phyloP scores from a whole-genome alignment of 2,888 invertebrate species.

The Eristalinus aeneus region DNA sequence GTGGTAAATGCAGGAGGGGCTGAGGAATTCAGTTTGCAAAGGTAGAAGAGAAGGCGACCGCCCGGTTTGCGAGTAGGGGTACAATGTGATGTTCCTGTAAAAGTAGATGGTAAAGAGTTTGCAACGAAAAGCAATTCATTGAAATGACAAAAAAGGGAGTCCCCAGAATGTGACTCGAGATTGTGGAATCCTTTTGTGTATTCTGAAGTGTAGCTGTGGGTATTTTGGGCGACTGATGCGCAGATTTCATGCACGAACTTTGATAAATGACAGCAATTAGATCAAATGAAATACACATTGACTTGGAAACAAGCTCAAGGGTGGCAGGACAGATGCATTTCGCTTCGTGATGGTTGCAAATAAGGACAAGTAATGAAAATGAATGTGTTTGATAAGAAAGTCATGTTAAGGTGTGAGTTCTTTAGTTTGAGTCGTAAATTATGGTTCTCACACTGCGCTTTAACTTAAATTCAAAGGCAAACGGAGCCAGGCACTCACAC shows the following conservation, averaged over 20 bases:
- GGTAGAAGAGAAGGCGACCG: background rate
- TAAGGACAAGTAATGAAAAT: no score
- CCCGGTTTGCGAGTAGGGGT: background rate
- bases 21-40: background rate
- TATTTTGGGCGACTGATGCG: background rate
- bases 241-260: background rate
- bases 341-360: no score
- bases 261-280: background rate
- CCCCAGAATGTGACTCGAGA: background rate
- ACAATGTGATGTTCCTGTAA: background rate
- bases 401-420: no score
- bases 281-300: background rate
- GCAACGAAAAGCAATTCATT: background rate
- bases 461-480: no score
- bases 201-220: background rate
- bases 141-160: background rate
- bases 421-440: no score
- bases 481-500: no score
- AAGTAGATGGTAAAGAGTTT: background rate
- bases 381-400: no score
- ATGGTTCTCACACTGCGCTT: no score
- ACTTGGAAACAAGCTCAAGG: background rate
- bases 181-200: background rate
- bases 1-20: background rate
- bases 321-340: no score